Evolutionary conservation across 2,113 vertebrate species (phyloP), one percentile per base, ranked within the genome.

Genomic region (Gambusia affinis): DNA sequence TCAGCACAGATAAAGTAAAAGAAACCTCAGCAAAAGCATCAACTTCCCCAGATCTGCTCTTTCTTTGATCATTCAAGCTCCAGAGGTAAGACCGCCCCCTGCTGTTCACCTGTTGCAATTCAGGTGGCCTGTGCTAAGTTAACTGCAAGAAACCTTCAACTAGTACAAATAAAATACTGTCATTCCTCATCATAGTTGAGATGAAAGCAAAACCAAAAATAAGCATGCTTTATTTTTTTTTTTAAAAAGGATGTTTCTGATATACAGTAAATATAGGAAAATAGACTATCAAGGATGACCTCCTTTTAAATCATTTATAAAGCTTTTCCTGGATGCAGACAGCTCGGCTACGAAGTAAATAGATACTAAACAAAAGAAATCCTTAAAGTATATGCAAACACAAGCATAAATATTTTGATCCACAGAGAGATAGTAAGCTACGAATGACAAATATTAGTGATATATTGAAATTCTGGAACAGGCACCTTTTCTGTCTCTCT

Each of bases 361-460:
- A 91, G 86, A 93, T 94, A 94, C 89, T 91, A 89, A 94, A 93
- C 88, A 87, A 93, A 94, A 92, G 88, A 92, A 94, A 93, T 88
- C 80, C 85, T 93, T 93, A 94, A 95, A 95, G 88, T 92, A 94
- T 92, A 95, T 93, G 92, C 92, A 94, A 95, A 94, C 93, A 93
- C 92, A 94, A 93, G 93, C 92, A 95, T 95, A 95, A 95, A 94
- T 94, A 95, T 94, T 57, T 94, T 93, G 93, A 95, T 94, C 91
- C 93, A 94, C 93, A 94, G 91, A 94, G 92, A 94, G 51, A 57
- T 57, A 57, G 87, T 93, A 93, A 94, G 91, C 92, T 93, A 94
- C 92, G 78, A 94, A 94, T 94, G 93, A 94, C 93, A 94, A 94
- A 94, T 94, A 94, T 93, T 94, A 90, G 89, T 93, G 92, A 92